Percentiles rank a stretch among this genome's conserved stretches.
These are phyloP conservation scores for Urophycis tenuis DNA, from an alignment of 2,797 vertebrate species.

Conservation along the genomic window DNA sequence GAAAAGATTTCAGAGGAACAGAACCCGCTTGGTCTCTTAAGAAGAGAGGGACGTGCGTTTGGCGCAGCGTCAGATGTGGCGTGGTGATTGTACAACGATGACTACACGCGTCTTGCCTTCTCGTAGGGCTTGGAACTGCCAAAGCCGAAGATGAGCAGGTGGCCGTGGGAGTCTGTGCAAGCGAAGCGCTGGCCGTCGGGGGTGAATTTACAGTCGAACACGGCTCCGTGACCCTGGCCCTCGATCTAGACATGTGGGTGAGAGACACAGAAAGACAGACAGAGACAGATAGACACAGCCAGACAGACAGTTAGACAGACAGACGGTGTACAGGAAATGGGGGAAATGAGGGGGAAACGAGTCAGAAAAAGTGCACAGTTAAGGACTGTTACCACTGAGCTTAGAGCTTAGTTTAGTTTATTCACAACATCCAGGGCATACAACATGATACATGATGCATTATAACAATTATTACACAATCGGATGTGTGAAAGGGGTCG, in stretches of 20 bases:
- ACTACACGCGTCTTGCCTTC: conserved; percentile 71
- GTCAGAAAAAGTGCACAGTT: too few species aligned
- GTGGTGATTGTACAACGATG: neutral
- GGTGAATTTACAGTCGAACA: conserved; percentile 97
- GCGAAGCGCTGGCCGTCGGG: conserved; percentile 93
- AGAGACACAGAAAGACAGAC: neutral
- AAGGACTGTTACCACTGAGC: too few species aligned
- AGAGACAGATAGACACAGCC: too few species aligned
- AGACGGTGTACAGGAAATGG: neutral
- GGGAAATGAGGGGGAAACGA: too few species aligned
- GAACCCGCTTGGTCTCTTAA: too few species aligned
- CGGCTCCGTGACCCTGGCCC: conserved; percentile 93
- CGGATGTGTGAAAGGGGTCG: too few species aligned
- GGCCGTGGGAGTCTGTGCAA: conserved; percentile 95
- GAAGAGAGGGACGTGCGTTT: neutral
- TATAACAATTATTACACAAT: too few species aligned
- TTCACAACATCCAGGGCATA: too few species aligned
- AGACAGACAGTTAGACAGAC: neutral
- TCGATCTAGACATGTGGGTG: conserved; percentile 76
- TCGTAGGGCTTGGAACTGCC: conserved; percentile 90
- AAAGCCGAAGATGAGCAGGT: conserved; percentile 92
- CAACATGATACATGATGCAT: too few species aligned
- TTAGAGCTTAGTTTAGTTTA: too few species aligned
- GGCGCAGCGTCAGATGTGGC: neutral
- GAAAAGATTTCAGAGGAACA: too few species aligned